phyloP scores from a whole-genome alignment of 1,140 invertebrate genomes.

The Monochamus saltuarius region DNA sequence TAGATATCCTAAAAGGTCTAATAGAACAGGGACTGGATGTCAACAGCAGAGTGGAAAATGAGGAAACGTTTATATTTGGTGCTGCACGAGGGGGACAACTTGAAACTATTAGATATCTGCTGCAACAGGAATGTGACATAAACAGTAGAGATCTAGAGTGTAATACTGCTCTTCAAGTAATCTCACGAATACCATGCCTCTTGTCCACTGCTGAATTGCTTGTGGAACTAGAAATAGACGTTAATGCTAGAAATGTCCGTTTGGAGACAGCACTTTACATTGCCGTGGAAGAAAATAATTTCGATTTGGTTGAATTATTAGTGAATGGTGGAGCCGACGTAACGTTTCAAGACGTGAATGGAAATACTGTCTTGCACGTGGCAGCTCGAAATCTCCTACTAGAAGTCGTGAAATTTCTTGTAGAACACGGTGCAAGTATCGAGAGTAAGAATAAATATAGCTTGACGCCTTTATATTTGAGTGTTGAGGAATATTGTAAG shows the following conservation, averaged over 20 bases:
- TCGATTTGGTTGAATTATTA: not conserved
- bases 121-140: too few relatives aligned
- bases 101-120: too few relatives aligned
- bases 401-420: not conserved
- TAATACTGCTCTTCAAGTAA: too few relatives aligned
- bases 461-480: not conserved
- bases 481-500: too few relatives aligned
- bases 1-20: slow-evolving; percentile 10
- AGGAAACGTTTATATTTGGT: not conserved
- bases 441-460: not conserved
- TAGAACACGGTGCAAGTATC: slow-evolving; percentile 1
- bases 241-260: too few relatives aligned
- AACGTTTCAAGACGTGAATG: not conserved
- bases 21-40: slow-evolving; percentile 7
- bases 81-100: not conserved
- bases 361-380: not conserved
- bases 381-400: not conserved
- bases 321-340: slow-evolving; percentile 3
- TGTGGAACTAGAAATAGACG: too few relatives aligned
- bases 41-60: too few relatives aligned
- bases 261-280: not conserved
- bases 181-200: too few relatives aligned
- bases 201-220: too few relatives aligned
- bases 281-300: too few relatives aligned
- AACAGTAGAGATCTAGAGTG: too few relatives aligned